Conservation (phyloP, 2,797 vertebrate species). For the Cryptoblepharus egeriae region DNA sequence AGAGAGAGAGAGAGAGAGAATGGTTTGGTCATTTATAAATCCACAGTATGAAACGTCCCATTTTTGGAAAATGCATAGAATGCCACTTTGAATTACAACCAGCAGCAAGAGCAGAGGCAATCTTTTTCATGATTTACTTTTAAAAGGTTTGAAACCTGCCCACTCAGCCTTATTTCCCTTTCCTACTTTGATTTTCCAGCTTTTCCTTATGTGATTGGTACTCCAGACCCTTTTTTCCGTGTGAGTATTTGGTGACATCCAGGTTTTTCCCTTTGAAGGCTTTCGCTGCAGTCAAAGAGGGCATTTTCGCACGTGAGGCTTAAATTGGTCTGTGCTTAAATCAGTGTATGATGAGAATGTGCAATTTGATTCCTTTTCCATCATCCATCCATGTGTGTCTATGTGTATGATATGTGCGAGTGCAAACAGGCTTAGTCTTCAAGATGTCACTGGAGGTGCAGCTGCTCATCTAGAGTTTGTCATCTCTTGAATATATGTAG, state of each 20-base stretch:
- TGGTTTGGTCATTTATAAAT: too few relatives aligned
- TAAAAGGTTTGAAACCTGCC: background rate
- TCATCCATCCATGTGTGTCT: background rate
- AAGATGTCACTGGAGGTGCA: conserved; percentile 19
- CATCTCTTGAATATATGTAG: background rate
- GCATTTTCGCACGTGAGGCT: background rate
- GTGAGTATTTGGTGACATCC: background rate
- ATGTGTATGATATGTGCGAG: background rate
- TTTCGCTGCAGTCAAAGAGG: background rate
- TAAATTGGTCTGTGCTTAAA: conserved; percentile 24
- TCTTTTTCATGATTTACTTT: background rate
- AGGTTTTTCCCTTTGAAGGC: background rate
- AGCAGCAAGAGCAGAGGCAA: too few relatives aligned
- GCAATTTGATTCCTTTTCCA: conserved; percentile 15
- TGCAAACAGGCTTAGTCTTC: conserved; percentile 13
- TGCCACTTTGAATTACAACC: too few relatives aligned
- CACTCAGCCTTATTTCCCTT: too few relatives aligned
- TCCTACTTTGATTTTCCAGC: background rate
- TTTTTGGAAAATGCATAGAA: too few relatives aligned
- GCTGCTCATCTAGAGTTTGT: conserved; percentile 21
- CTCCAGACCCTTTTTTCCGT: background rate
- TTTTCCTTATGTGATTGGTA: background rate
- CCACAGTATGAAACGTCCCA: too few relatives aligned
- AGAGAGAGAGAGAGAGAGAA: too few relatives aligned
- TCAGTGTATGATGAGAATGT: background rate